Percentiles rank a stretch among this genome's conserved stretches.
These are phyloP conservation scores for Xestia sexstrigata DNA, from an alignment of 2,888 invertebrate genomes.

Conservation along the genomic window DNA sequence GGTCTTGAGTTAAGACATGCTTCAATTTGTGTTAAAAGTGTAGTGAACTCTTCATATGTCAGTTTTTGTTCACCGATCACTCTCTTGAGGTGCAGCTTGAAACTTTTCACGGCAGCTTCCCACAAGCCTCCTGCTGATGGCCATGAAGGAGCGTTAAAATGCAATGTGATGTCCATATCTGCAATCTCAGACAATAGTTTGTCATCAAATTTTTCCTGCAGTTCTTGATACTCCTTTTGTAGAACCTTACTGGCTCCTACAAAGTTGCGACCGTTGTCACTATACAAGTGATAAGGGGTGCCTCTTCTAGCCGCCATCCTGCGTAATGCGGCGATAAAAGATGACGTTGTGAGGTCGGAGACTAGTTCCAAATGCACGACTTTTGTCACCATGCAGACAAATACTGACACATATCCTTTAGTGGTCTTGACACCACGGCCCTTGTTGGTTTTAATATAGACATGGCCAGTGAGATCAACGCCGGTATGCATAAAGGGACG, in stretches of 20 bases:
- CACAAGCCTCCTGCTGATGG: conserved; percentile 5
- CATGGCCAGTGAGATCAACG: conserved; percentile 19
- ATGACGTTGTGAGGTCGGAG: conserved; percentile 9
- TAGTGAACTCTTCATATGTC: conserved; percentile 7
- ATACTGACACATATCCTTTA: conserved; percentile 15
- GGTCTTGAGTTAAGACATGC: conserved; percentile 5
- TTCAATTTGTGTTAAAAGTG: conserved; percentile 4
- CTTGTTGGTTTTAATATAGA: conserved; percentile 1
- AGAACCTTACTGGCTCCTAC: conserved; percentile 13
- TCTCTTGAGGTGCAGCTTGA: conserved; percentile 8
- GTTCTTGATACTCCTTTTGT: conserved; percentile 10
- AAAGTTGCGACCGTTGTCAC: conserved; percentile 21
- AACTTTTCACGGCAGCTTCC: neutral
- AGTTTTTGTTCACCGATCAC: conserved; percentile 4
- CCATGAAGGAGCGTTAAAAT: conserved; percentile 8
- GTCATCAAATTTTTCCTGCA: neutral
- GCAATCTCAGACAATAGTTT: neutral
- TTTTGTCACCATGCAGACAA: conserved; percentile 17
- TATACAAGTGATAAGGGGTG: conserved; percentile 14
- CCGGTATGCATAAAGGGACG: conserved; percentile 10
- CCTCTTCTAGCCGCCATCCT: conserved; percentile 30
- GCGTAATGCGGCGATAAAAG: conserved; percentile 17
- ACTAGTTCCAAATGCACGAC: conserved; percentile 14
- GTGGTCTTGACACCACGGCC: conserved; percentile 12
- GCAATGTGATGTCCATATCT: neutral